A percentile compares a stretch with the other conserved stretches of the same genome.
phyloP scores from a whole-genome alignment of 1,140 invertebrate genomes.

The Atta colombica region DNA sequence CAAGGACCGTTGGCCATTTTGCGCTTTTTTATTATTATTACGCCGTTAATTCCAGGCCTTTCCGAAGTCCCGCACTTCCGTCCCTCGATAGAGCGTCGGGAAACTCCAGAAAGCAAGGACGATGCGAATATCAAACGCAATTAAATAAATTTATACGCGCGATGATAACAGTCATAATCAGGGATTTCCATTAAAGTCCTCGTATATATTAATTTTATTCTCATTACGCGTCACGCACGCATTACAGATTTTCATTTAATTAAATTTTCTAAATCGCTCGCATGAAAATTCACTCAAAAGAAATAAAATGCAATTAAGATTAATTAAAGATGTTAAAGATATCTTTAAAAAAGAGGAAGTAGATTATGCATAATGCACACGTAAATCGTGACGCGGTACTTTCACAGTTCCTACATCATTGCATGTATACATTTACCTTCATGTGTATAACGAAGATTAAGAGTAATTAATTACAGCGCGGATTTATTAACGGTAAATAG shows the following conservation, averaged over 20 bases:
- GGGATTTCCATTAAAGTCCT: constrained; percentile 26
- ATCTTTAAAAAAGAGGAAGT: background rate
- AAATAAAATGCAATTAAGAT: constrained; percentile 31
- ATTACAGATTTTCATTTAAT: constrained; percentile 50
- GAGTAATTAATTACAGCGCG: constrained; percentile 49
- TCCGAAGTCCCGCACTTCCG: constrained; percentile 59
- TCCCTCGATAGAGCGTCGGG: constrained; percentile 50
- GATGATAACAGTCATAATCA: constrained; percentile 39
- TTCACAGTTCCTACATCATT: background rate
- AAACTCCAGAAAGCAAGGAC: constrained; percentile 67
- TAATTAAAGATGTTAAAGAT: constrained; percentile 55
- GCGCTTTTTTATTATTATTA: constrained; percentile 76
- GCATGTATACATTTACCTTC: constrained; percentile 28
- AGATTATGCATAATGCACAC: constrained; percentile 25
- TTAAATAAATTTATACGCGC: constrained; percentile 37
- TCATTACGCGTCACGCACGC: constrained; percentile 17
- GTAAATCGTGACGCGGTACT: constrained; percentile 21
- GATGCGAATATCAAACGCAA: constrained; percentile 5
- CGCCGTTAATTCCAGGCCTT: constrained; percentile 65
- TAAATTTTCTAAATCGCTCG: constrained; percentile 32
- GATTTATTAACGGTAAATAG: constrained; percentile 49
- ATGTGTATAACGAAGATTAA: constrained; percentile 50
- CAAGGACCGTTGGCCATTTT: constrained; percentile 74
- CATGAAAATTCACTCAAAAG: constrained; percentile 1
- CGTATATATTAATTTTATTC: constrained; percentile 37